Base-by-base conservation (phyloP, 2,797 vertebrate genomes). In the Coilia nasus region DNA sequence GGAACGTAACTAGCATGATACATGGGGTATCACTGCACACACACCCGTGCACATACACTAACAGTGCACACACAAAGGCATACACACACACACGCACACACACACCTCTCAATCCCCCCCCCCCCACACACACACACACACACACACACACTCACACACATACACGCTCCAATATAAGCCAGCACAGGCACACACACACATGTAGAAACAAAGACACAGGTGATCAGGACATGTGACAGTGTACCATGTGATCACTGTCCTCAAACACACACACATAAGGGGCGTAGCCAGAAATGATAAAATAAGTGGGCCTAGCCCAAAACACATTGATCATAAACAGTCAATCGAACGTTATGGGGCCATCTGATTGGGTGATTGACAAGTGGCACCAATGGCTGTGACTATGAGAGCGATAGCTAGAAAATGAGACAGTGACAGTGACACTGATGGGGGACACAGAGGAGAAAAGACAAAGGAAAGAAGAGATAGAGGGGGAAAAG, bases 31-130 rank as follows among this genome's bases (percentile, higher is more conserved):
- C 2, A 67, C 7, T 4, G 23, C n/a, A 25, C 60, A 64, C 60
- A 25, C n/a, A 23, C n/a, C 23, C 9, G 23, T 12, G 23, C 60
- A 9, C n/a, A 64, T 10, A 25, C 60, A 64, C 46, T 4, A 3
- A 23, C n/a, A 64, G 25, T 6, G 25, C 23, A 67, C 23, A 67
- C 23, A 28, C 62, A 3, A 21, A 1, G 2, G 2, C 60, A 25
- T n/a, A 25, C 23, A 64, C 60, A 64, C n/a, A 64, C 60, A 64
- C 60, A 64, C 60, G 9, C 60, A 64, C 60, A 64, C 60, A 64
- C 60, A 64, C 60, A 64, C 60, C 60, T 23, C 23, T 11, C n/a
- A n/a, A n/a, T n/a, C n/a, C n/a, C n/a, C n/a, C n/a, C n/a, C n/a
- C n/a, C n/a, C n/a, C n/a, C 62, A 67, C 62, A 67, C 62, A 67